These are phyloP conservation scores for Dryomyza anilis DNA, from an alignment of 2,888 invertebrate species.

Conservation along the genomic window DNA sequence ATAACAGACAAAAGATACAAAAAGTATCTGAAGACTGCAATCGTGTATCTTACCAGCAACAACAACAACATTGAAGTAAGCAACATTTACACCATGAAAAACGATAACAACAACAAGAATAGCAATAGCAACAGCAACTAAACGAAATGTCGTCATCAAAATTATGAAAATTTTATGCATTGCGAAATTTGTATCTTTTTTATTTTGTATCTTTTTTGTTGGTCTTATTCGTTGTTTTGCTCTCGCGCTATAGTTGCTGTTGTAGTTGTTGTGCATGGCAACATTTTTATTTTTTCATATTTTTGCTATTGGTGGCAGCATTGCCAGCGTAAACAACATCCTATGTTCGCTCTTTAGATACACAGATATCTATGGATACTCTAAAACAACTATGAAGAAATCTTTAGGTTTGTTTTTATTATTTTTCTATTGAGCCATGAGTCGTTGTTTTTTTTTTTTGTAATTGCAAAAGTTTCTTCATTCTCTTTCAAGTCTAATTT, in stretches of 20 bases:
- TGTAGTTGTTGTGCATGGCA: slow-evolving; percentile 1
- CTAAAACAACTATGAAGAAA: not conserved
- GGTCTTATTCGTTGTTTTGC: not conserved
- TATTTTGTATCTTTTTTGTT: not conserved
- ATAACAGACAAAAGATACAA: not conserved
- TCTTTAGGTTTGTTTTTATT: too few species aligned
- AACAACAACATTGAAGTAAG: not conserved
- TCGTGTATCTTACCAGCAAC: not conserved
- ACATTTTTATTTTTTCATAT: not conserved
- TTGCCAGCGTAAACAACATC: slow-evolving; percentile 6
- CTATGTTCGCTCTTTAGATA: too few species aligned
- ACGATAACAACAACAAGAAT: not conserved
- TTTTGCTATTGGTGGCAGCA: not conserved
- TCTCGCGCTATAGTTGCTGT: not conserved
- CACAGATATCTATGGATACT: not conserved
- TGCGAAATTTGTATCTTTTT: slow-evolving; percentile 6
- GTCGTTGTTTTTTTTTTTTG: slow-evolving; percentile 12
- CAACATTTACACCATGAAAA: not conserved
- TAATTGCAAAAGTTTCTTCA: not conserved
- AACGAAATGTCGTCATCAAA: slow-evolving; percentile 18
- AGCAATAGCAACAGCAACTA: not conserved
- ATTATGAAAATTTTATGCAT: slow-evolving; percentile 4
- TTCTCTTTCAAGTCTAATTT: not conserved
- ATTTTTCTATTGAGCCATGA: too few species aligned
- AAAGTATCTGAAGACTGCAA: not conserved